Evolutionary conservation across 2,797 vertebrate genomes (phyloP).

Genomic region (Notamacropus eugenii): DNA sequence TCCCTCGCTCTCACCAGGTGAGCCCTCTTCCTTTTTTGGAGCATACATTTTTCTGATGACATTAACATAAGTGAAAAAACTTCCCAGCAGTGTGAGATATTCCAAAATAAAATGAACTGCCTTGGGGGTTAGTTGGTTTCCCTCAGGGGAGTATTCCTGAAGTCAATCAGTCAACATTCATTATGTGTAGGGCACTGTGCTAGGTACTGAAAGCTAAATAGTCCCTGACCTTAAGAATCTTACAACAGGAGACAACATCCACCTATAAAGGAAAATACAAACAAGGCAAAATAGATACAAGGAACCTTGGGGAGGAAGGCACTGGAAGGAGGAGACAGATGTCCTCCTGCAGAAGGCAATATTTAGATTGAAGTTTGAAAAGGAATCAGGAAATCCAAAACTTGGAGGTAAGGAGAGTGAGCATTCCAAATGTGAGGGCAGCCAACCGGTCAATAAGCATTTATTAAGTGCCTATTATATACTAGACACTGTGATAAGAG

Average conservation of each 20-base stretch:
- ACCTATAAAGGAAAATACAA: background rate
- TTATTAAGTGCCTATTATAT: background rate
- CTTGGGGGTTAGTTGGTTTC: background rate
- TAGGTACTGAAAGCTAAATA: background rate
- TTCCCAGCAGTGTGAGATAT: background rate
- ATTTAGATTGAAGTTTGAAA: background rate
- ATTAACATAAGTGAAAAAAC: background rate
- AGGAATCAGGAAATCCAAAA: background rate
- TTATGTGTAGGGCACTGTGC: background rate
- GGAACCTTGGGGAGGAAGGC: background rate
- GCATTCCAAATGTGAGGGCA: background rate
- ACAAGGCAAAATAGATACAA: background rate
- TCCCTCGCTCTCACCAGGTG: background rate
- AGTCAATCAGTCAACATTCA: background rate
- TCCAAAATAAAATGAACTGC: background rate
- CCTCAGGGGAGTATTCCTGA: background rate
- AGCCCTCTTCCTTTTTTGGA: background rate
- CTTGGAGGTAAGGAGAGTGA: background rate
- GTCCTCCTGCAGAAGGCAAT: background rate
- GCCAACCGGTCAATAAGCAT: background rate
- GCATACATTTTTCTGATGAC: background rate
- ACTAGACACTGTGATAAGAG: background rate
- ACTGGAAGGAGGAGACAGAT: background rate
- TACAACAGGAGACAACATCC: background rate
- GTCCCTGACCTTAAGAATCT: background rate